phyloP scores from a whole-genome alignment of 1,140 invertebrate species.

The Argopecten irradians region DNA sequence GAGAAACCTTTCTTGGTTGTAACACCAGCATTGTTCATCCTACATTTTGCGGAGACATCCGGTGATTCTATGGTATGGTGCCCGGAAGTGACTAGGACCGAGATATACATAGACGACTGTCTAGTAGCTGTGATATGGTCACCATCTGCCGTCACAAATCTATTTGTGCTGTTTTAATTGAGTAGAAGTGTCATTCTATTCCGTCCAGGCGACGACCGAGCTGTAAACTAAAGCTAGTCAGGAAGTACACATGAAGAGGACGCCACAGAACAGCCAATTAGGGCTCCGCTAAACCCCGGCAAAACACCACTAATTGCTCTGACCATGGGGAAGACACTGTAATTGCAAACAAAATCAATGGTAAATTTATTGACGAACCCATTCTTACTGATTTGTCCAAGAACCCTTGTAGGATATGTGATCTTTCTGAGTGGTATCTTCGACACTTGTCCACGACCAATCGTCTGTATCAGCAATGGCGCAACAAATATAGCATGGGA shows the following conservation, averaged over 20 bases:
- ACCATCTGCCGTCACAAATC: constrained; percentile 20
- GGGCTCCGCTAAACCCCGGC: background rate
- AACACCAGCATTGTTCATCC: background rate
- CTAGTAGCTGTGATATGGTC: background rate
- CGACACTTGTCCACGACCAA: background rate
- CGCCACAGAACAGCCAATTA: constrained; percentile 13
- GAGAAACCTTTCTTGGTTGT: background rate
- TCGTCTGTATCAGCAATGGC: background rate
- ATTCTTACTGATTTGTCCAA: constrained; percentile 1
- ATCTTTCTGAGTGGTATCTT: background rate
- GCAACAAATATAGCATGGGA: too few relatives aligned
- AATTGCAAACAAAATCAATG: constrained; percentile 18
- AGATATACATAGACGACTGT: background rate
- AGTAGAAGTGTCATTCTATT: constrained; percentile 8
- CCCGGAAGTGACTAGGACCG: constrained; percentile 1
- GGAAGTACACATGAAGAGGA: constrained; percentile 19
- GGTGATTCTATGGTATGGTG: background rate
- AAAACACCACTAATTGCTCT: constrained; percentile 17
- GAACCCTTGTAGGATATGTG: background rate
- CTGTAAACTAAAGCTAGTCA: background rate
- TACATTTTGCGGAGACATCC: background rate
- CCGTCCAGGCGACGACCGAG: background rate
- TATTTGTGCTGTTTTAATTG: constrained; percentile 9
- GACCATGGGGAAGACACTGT: background rate
- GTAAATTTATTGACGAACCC: constrained; percentile 17